These are phyloP conservation scores for Oryctes rhinoceros DNA, from an alignment of 1,140 invertebrate genomes.

Conservation along the genomic window DNA sequence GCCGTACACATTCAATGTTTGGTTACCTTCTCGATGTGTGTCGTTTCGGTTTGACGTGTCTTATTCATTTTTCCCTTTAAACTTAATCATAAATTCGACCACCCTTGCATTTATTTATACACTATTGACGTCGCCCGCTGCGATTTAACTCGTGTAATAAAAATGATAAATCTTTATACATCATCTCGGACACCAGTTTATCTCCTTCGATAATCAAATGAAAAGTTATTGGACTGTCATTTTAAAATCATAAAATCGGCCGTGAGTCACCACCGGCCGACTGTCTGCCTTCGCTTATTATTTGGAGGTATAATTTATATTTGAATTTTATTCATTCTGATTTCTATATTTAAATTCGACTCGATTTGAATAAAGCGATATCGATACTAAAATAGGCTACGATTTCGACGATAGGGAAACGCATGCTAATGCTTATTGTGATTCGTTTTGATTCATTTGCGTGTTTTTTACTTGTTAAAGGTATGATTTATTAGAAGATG, in stretches of 20 bases:
- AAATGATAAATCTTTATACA: constrained; percentile 50
- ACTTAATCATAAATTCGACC: constrained; percentile 42
- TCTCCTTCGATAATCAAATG: constrained; percentile 47
- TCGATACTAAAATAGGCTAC: constrained; percentile 22
- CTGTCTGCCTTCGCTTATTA: constrained; percentile 1
- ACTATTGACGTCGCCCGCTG: constrained; percentile 45
- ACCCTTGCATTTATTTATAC: constrained; percentile 43
- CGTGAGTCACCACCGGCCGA: neutral
- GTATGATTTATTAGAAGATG: constrained; percentile 18
- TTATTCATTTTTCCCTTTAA: constrained; percentile 33
- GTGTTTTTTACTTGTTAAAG: neutral
- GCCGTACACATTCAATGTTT: neutral
- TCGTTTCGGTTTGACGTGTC: constrained; percentile 20
- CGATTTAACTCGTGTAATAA: constrained; percentile 42
- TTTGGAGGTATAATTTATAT: constrained; percentile 30
- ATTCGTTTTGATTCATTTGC: neutral
- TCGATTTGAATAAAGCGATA: constrained; percentile 25
- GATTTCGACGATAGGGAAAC: neutral
- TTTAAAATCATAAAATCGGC: constrained; percentile 44
- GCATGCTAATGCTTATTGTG: neutral
- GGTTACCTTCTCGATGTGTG: neutral
- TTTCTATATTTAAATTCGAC: constrained; percentile 5
- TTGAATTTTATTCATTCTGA: constrained; percentile 12
- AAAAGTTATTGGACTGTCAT: constrained; percentile 51
- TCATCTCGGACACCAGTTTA: constrained; percentile 45